These are phyloP conservation scores for Eucidaris tribuloides DNA, from an alignment of 35 echinoderm and acorn worm species.

Conservation along the genomic window DNA sequence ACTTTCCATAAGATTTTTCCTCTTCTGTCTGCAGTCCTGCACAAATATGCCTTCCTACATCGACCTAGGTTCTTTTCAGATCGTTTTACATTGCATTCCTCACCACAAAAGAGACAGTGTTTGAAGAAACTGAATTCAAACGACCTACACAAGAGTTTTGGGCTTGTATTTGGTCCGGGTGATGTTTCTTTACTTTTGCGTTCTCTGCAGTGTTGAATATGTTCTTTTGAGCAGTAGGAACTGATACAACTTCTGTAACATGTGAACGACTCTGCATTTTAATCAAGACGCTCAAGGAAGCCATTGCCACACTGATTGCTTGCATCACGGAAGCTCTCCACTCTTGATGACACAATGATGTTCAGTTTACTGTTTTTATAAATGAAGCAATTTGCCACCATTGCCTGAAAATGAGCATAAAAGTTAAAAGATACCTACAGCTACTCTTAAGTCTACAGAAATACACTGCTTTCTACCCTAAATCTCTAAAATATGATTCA, in stretches of 20 bases:
- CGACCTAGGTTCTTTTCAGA: constrained; percentile 32
- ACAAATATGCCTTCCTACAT: constrained; percentile 25
- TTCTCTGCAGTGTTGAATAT: not conserved
- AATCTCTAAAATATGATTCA: too few species aligned
- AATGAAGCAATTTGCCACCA: too few species aligned
- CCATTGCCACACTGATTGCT: not conserved
- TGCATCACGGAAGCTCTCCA: not conserved
- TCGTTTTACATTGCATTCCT: constrained; percentile 12
- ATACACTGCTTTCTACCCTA: too few species aligned
- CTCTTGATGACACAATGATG: not conserved
- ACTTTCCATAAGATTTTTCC: not conserved
- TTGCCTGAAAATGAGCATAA: too few species aligned
- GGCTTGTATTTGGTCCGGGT: not conserved
- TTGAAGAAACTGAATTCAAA: constrained; percentile 27
- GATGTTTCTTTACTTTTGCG: not conserved
- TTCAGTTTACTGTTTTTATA: too few species aligned
- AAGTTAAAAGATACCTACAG: too few species aligned
- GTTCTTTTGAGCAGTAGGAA: constrained; percentile 1
- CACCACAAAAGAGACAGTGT: constrained; percentile 50
- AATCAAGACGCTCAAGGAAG: not conserved
- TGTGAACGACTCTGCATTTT: not conserved
- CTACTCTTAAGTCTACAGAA: too few species aligned
- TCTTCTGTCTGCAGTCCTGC: not conserved
- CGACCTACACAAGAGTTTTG: not conserved
- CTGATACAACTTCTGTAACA: not conserved